Percentiles rank a stretch among this genome's conserved stretches.
Conservation (phyloP, 2,797 vertebrate species). For the Muscicapa striata region DNA sequence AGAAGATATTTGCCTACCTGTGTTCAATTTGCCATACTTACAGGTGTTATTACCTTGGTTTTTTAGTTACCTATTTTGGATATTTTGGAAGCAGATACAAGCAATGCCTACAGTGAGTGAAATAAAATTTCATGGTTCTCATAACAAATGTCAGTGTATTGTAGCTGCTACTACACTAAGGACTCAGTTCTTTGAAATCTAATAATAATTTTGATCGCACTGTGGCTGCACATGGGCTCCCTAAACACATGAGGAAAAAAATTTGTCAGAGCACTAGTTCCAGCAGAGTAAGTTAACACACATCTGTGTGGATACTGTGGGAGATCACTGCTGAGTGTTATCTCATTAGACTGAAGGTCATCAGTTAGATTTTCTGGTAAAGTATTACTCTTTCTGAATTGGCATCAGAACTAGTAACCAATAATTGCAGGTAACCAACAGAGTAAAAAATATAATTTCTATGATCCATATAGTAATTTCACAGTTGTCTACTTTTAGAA, state of each 20-base stretch:
- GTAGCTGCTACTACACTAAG: not conserved
- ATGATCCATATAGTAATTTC: not conserved
- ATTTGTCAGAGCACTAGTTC: not conserved
- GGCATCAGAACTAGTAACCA: not conserved
- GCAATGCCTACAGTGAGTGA: not conserved
- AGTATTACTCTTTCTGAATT: not conserved
- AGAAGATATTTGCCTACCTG: not conserved
- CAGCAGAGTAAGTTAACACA: not conserved
- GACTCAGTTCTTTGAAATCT: not conserved
- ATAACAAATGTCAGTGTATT: not conserved
- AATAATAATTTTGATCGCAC: not conserved
- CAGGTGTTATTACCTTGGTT: not conserved
- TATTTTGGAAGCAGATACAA: conserved; percentile 6
- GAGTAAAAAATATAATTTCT: not conserved
- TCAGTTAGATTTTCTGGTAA: not conserved
- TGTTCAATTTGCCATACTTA: not conserved
- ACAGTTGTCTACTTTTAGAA: not conserved
- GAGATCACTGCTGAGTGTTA: not conserved
- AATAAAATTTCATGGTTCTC: not conserved
- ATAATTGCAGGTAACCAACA: not conserved
- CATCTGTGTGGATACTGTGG: not conserved
- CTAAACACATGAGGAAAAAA: not conserved
- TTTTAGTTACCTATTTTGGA: not conserved
- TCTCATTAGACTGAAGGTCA: not conserved
- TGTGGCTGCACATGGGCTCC: accelerated